Percentiles rank a stretch among this genome's conserved stretches.
These are phyloP conservation scores for Mus minutoides DNA, from an alignment of 2,797 vertebrate species.

Conservation along the genomic window DNA sequence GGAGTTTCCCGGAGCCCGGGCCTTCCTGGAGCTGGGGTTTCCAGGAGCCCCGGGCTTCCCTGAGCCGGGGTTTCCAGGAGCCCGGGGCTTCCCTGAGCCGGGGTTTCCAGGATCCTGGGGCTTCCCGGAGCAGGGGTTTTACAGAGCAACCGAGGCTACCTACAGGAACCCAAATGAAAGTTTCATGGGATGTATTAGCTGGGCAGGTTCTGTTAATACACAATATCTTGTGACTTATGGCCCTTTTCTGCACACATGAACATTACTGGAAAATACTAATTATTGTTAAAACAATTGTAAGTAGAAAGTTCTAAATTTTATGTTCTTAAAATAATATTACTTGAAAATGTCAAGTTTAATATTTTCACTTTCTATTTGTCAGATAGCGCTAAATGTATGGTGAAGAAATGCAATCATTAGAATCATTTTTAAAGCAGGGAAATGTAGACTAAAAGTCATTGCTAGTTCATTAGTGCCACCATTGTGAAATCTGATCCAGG, in stretches of 20 bases:
- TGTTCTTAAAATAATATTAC: slow-evolving; percentile 13
- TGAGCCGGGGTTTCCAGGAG: no score
- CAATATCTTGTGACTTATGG: background rate
- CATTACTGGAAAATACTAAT: background rate
- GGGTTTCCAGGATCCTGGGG: no score
- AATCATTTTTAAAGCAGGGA: background rate
- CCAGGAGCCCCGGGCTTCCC: no score
- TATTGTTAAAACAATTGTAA: background rate
- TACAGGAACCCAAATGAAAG: background rate
- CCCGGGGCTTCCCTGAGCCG: no score
- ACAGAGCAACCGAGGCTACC: no score
- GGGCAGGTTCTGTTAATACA: background rate
- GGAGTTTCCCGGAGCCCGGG: no score
- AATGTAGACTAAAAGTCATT: background rate
- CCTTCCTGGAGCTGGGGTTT: no score
- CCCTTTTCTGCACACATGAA: no score
- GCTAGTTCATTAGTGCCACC: background rate
- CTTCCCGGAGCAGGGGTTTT: no score
- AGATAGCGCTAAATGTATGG: background rate
- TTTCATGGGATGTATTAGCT: background rate
- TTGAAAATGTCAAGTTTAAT: background rate
- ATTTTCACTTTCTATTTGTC: background rate
- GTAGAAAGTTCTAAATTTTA: background rate
- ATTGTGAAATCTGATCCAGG: background rate
- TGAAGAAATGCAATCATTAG: background rate